Base-by-base conservation (phyloP, 2,888 invertebrate species). In the Perithous albicinctus region DNA sequence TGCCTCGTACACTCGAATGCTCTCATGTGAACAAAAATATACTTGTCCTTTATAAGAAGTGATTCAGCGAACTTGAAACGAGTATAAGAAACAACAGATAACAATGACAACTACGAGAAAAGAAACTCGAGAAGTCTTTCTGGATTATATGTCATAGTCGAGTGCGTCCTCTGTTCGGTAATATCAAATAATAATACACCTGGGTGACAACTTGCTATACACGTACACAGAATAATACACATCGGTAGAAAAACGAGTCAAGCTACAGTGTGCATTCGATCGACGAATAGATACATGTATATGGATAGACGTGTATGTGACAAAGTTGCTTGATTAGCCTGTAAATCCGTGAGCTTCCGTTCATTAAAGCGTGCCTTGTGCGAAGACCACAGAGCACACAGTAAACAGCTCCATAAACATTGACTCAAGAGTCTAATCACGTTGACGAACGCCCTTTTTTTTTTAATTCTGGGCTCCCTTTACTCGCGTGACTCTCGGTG, bases 281-380 rank as follows among this genome's bases (percentile, higher is more conserved):
- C n/a, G n/a, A 56, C 20, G 29, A 43, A 20, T n/a, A 12, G 15
- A 12, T 12, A 54, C 12, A 26, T 3, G 41, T n/a, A 23, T 15
- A 51, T 18, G n/a, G 4, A 59, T 8, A n/a, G 8, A 70, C 15
- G 63, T 46, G 64, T 35, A 64, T 59, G 41, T 46, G 32, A 75
- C 43, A 64, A 56, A 35, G 74, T 48, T 66, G 64, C 67, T 75
- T 72, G 78, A 78, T 82, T 67, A 67, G 72, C 70, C 78, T 75
- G 82, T 74, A 78, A 78, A 78, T 82, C 56, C 75, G 72, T 75
- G 75, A 54, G 66, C 70, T 82, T 82, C 78, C 82, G 74, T 78
- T 72, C 54, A 48, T 35, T 59, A 15, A 64, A 51, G 12, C 38
- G 61, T 10, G 59, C 35, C 59, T n/a, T 18, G 59, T 10, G 32